Evolutionary conservation across 2,888 invertebrate species (phyloP).

Genomic region (Andrena bicolor): DNA sequence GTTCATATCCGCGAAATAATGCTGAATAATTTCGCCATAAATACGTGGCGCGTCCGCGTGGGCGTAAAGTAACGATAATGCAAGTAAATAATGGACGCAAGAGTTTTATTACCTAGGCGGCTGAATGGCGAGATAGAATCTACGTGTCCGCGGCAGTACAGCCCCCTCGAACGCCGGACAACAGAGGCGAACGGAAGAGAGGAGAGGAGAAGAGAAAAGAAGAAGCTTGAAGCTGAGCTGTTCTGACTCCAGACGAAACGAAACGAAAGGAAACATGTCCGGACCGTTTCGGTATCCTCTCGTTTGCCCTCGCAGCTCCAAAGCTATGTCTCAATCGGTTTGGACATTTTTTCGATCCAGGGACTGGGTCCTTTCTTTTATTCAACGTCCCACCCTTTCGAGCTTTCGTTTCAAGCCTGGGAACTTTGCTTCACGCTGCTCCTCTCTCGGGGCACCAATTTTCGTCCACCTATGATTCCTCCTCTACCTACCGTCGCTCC

Average conservation of each 20-base stretch:
- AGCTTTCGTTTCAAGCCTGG: too few relatives aligned
- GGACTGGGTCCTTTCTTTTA: not conserved
- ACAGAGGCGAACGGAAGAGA: slow-evolving; percentile 21
- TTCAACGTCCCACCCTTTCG: too few relatives aligned
- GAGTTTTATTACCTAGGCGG: slow-evolving; percentile 84
- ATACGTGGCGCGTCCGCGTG: slow-evolving; percentile 80
- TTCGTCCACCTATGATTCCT: slow-evolving; percentile 16
- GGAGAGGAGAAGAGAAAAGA: slow-evolving; percentile 6
- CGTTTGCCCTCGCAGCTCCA: not conserved
- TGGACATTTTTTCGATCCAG: not conserved
- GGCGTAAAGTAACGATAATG: slow-evolving; percentile 85
- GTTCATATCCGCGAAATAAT: slow-evolving; percentile 83
- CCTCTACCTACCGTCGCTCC: not conserved
- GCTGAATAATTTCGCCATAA: slow-evolving; percentile 84
- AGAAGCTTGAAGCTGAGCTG: slow-evolving; percentile 1
- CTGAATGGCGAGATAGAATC: slow-evolving; percentile 84
- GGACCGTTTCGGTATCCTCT: not conserved
- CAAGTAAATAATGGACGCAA: slow-evolving; percentile 84
- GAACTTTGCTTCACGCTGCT: not conserved
- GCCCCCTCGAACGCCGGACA: slow-evolving; percentile 60
- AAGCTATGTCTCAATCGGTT: not conserved
- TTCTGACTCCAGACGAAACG: slow-evolving; percentile 5
- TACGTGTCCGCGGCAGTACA: slow-evolving; percentile 77
- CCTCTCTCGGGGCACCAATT: not conserved
- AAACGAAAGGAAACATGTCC: not conserved